Percentiles rank a stretch among this genome's conserved stretches.
These are phyloP conservation scores for Acridotheres tristis DNA, from an alignment of 2,797 vertebrate genomes.

Conservation along the genomic window DNA sequence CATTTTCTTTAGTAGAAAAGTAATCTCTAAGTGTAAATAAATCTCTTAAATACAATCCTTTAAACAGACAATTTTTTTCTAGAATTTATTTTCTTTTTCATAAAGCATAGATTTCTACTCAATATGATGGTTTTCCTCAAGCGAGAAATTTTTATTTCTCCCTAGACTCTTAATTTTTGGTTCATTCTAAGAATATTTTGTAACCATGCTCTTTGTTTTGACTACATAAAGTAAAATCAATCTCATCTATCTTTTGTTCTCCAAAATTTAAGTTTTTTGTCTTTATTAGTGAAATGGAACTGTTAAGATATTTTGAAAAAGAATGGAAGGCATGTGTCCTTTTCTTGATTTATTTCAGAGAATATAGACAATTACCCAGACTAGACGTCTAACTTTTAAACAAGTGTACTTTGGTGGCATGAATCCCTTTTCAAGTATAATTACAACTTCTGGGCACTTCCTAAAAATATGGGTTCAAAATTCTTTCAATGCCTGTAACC, in stretches of 20 bases:
- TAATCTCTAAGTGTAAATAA: not conserved
- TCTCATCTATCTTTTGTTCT: not conserved
- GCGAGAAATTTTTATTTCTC: not conserved
- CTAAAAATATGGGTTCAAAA: not conserved
- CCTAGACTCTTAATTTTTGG: not conserved
- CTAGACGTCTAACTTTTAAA: not conserved
- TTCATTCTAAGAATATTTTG: not conserved
- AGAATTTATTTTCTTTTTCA: not conserved
- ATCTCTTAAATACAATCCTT: not conserved
- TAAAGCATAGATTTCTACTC: not conserved
- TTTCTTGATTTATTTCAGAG: not conserved
- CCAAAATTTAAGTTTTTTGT: not conserved
- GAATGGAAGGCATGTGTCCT: not conserved
- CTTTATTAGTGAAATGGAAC: not conserved
- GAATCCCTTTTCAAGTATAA: not conserved
- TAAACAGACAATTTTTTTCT: rapidly evolving
- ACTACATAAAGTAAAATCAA: not conserved
- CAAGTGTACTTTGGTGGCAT: not conserved
- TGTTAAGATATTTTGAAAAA: not conserved
- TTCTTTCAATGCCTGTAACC: not conserved
- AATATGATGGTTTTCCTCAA: not conserved
- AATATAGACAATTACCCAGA: not conserved
- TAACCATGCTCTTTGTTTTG: not conserved
- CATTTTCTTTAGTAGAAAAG: not conserved
- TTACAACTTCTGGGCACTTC: not conserved